Conservation (phyloP, 2,113 vertebrate species). For the Orientallactaga bullata region DNA sequence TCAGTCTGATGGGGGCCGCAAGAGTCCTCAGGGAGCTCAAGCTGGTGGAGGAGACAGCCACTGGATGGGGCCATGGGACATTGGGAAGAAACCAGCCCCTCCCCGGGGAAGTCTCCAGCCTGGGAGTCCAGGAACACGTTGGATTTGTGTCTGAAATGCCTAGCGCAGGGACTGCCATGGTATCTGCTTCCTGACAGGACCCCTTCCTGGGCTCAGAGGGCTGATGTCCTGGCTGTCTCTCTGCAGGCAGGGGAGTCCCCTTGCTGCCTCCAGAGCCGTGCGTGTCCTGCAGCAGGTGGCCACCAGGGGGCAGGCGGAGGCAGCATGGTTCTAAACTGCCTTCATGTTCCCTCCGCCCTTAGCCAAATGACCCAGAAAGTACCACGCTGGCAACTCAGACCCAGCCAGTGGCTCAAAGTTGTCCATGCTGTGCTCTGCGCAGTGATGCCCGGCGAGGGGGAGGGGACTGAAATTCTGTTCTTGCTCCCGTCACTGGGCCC, state of each 20-base stretch:
- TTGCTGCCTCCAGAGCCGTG: neutral
- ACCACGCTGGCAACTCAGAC: neutral
- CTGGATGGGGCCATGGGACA: neutral
- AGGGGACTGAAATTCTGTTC: neutral
- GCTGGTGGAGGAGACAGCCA: neutral
- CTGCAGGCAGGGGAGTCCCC: neutral
- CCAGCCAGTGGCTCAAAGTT: neutral
- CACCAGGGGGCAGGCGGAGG: slow-evolving; percentile 58
- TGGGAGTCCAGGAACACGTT: accelerated
- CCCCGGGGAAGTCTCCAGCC: neutral
- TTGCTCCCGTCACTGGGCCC: neutral
- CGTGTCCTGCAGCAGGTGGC: accelerated
- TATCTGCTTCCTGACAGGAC: neutral
- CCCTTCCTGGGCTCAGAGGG: neutral
- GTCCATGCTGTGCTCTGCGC: neutral
- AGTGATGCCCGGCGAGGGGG: neutral
- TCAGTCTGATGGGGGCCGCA: neutral
- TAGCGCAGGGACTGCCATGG: too few species aligned
- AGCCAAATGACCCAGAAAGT: slow-evolving; percentile 51
- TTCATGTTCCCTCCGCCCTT: neutral
- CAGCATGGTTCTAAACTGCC: neutral
- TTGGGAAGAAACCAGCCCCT: neutral
- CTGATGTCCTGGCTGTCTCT: neutral
- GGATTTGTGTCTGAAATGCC: neutral
- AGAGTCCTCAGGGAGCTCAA: neutral